Evolutionary conservation across 2,888 invertebrate genomes (phyloP).

Genomic region (Spisula subtruncata): DNA sequence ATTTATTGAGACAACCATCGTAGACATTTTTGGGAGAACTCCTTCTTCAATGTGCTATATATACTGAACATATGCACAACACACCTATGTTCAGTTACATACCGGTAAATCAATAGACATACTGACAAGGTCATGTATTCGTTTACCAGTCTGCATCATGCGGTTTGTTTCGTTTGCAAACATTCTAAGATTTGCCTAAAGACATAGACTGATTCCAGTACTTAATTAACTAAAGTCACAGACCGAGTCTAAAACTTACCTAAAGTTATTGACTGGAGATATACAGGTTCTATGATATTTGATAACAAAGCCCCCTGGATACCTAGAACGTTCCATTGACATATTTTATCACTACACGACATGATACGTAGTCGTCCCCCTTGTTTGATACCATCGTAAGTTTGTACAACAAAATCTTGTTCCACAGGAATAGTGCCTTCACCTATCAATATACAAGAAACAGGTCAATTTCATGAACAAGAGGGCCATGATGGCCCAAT

Average conservation of each 20-base stretch:
- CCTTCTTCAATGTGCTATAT: too few species aligned
- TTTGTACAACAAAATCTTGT: slow-evolving; percentile 93
- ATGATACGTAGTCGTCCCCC: slow-evolving; percentile 97
- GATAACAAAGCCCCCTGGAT: slow-evolving; percentile 95
- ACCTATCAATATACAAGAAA: slow-evolving; percentile 73
- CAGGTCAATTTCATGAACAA: too few species aligned
- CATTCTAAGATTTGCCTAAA: not conserved
- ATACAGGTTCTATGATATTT: slow-evolving; percentile 92
- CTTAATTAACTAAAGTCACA: too few species aligned
- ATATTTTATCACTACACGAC: slow-evolving; percentile 99
- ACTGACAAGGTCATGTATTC: not conserved
- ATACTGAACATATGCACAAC: too few species aligned
- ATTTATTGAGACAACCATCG: too few species aligned
- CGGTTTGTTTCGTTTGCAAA: not conserved
- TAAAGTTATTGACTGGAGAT: slow-evolving; percentile 87
- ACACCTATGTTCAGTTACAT: too few species aligned
- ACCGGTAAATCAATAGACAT: not conserved
- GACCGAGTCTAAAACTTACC: slow-evolving; percentile 76
- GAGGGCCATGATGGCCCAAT: too few species aligned
- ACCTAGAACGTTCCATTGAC: slow-evolving; percentile 97
- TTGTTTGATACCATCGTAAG: slow-evolving; percentile 97
- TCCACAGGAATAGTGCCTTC: slow-evolving; percentile 89
- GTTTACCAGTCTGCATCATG: not conserved
- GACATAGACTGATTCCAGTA: too few species aligned
- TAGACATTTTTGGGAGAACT: too few species aligned